Conservation (phyloP, 2,888 invertebrate species). For the Morpho achilles region DNA sequence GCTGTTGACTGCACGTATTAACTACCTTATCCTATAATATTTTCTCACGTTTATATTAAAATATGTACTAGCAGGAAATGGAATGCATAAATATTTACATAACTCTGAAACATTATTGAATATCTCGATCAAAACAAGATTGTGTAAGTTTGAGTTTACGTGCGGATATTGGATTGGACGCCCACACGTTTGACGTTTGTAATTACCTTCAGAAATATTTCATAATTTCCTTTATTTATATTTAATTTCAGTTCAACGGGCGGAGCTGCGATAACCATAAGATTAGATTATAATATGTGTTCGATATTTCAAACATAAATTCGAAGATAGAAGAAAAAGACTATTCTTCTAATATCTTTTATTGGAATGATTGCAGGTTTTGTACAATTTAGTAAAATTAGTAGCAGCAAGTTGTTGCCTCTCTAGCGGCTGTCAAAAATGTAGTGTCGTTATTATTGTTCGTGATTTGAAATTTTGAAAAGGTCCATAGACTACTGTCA, state of each 20-base stretch:
- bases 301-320: no score
- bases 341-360: no score
- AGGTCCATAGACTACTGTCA: no score
- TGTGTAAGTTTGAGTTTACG: slow-evolving; percentile 12
- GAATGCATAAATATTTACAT: slow-evolving; percentile 6
- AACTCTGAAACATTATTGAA: slow-evolving; percentile 7
- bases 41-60: neutral
- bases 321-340: no score
- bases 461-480: no score
- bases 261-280: neutral
- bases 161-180: slow-evolving; percentile 20
- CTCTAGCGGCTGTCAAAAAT: no score
- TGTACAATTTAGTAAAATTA: no score
- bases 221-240: slow-evolving; percentile 32
- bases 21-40: no score
- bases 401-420: no score
- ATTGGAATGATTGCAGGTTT: no score
- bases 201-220: slow-evolving; percentile 36
- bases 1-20: no score
- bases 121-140: slow-evolving; percentile 13
- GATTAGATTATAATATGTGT: neutral
- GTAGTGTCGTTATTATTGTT: no score
- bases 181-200: slow-evolving; percentile 26
- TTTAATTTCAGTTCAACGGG: slow-evolving; percentile 2
- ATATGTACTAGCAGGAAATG: slow-evolving; percentile 2